phyloP scores from a whole-genome alignment of 2,888 invertebrate species.

The Drosophila silvestris region DNA sequence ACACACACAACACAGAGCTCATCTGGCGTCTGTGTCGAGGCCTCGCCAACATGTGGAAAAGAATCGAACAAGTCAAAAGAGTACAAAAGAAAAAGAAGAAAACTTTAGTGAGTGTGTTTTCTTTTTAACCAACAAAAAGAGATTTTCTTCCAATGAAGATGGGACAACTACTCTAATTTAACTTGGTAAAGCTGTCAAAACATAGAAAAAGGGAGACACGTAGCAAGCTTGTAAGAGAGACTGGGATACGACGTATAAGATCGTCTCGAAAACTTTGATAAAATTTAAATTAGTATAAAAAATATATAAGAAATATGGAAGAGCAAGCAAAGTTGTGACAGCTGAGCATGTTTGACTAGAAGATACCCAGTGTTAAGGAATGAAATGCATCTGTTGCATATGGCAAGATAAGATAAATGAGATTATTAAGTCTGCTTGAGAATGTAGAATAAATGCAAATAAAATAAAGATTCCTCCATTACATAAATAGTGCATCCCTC shows the following conservation, averaged over 20 bases:
- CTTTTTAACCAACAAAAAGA: conserved; percentile 48
- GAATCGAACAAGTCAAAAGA: conserved; percentile 61
- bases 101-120: conserved; percentile 41
- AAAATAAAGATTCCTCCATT: background rate
- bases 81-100: conserved; percentile 23
- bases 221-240: conserved; percentile 3
- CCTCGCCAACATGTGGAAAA: conserved; percentile 72
- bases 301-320: conserved; percentile 24
- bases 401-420: background rate
- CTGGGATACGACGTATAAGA: conserved; percentile 6
- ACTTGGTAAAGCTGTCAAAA: conserved; percentile 71
- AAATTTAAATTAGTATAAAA: conserved; percentile 61
- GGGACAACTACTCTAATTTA: conserved; percentile 66
- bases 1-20: conserved; percentile 45
- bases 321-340: background rate
- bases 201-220: conserved; percentile 32
- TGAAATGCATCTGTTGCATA: background rate
- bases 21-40: conserved; percentile 71
- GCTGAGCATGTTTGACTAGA: background rate
- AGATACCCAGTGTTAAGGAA: background rate
- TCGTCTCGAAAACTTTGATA: conserved; percentile 30
- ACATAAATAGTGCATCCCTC: background rate
- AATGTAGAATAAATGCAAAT: background rate
- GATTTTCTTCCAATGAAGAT: conserved; percentile 20
- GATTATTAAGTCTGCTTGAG: background rate